A percentile compares a stretch with the other conserved stretches of the same genome.
These are phyloP conservation scores for Xestia ashworthii DNA, from an alignment of 2,888 invertebrate species.

Conservation along the genomic window DNA sequence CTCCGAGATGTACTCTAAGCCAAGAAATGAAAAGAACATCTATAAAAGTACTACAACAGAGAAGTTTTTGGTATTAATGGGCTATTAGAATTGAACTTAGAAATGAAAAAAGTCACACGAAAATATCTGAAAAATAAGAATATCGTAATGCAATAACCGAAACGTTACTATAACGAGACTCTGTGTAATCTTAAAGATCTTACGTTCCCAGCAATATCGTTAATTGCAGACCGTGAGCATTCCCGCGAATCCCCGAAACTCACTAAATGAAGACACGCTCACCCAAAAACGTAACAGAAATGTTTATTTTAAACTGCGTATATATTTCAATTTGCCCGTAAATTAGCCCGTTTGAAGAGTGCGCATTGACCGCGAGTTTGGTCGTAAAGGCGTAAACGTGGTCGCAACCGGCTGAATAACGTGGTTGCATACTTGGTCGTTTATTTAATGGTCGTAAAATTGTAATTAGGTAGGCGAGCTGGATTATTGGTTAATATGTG, in stretches of 20 bases:
- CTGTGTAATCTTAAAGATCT: constrained; percentile 39
- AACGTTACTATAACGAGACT: constrained; percentile 14
- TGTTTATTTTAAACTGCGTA: constrained; percentile 62
- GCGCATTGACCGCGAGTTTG: constrained; percentile 43
- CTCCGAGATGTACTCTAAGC: too few relatives aligned
- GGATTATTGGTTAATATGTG: constrained; percentile 31
- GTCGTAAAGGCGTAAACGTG: constrained; percentile 49
- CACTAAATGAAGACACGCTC: constrained; percentile 51
- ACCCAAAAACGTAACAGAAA: constrained; percentile 52
- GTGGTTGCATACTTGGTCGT: constrained; percentile 49
- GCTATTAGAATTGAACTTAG: too few relatives aligned
- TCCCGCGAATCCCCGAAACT: constrained; percentile 34
- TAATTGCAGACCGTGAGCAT: constrained; percentile 51
- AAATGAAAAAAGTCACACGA: background rate
- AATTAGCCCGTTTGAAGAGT: constrained; percentile 61
- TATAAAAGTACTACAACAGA: too few relatives aligned
- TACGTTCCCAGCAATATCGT: constrained; percentile 40
- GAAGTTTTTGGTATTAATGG: too few relatives aligned
- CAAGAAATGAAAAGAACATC: too few relatives aligned
- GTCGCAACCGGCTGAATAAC: constrained; percentile 27
- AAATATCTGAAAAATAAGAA: background rate
- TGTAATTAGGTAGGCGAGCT: constrained; percentile 53
- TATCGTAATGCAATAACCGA: constrained; percentile 13
- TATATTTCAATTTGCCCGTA: constrained; percentile 60
- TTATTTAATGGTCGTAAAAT: constrained; percentile 62